Conservation (phyloP, 2,113 vertebrate genomes). For the Probosciger aterrimus region DNA sequence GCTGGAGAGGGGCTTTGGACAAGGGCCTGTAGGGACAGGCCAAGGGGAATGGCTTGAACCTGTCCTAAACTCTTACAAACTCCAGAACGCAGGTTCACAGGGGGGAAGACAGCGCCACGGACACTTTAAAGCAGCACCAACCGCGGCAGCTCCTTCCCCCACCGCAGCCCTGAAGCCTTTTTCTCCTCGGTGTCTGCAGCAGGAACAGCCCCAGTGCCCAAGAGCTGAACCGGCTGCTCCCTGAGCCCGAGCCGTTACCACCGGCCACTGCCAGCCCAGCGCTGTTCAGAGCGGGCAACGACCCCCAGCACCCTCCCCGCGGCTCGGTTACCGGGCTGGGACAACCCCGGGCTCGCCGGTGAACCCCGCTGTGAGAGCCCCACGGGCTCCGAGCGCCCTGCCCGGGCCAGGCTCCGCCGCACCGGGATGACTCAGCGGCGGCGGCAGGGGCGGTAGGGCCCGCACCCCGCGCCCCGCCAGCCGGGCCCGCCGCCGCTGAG, state of each 20-base stretch:
- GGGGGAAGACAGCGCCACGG: not conserved
- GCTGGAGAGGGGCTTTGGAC: no score
- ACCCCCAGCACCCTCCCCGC: not conserved
- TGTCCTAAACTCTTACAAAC: not conserved
- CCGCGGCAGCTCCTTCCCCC: not conserved
- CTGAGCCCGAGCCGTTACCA: no score
- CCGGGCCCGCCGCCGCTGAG: not conserved
- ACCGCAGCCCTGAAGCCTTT: accelerated
- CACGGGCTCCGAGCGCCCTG: not conserved
- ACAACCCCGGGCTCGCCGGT: no score
- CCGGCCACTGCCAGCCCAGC: no score
- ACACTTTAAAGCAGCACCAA: accelerated
- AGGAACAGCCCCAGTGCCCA: no score
- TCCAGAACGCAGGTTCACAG: not conserved
- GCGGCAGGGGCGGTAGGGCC: not conserved
- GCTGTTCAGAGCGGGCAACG: no score
- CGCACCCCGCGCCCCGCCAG: not conserved
- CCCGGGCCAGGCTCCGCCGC: not conserved
- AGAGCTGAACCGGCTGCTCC: no score
- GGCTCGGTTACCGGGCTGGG: no score
- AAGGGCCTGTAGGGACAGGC: no score
- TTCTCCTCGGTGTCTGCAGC: not conserved
- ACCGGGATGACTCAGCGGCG: not conserved
- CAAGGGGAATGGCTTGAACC: no score
- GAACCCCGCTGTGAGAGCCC: no score